Evolutionary conservation across 2,888 invertebrate species (phyloP).

Genomic region (Acanthosepion esculentum): DNA sequence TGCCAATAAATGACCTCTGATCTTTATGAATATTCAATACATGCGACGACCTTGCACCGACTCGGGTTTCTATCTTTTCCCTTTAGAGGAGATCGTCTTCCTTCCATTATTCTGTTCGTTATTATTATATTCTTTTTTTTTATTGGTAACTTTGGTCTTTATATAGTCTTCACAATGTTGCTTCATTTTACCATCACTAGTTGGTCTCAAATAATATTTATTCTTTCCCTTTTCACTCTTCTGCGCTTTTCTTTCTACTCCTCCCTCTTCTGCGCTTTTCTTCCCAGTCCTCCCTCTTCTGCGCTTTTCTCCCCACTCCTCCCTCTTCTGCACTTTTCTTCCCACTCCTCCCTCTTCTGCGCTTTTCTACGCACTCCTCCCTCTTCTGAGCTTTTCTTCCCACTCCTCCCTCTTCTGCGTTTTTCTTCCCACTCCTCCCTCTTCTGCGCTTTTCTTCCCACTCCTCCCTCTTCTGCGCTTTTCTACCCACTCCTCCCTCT

Average conservation of each 20-base stretch:
- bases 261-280: too few relatives aligned
- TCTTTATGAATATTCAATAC: background rate
- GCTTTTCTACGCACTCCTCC: too few relatives aligned
- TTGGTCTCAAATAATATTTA: too few relatives aligned
- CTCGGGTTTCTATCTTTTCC: background rate
- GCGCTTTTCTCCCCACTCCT: background rate
- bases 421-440: background rate
- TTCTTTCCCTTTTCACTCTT: too few relatives aligned
- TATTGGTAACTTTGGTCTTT: too few relatives aligned
- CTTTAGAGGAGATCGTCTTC: background rate
- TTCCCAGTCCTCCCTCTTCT: background rate
- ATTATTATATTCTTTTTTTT: too few relatives aligned
- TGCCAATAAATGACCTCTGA: background rate
- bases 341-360: background rate
- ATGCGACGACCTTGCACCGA: background rate
- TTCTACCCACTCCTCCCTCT: background rate
- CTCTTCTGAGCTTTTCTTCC: too few relatives aligned
- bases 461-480: background rate
- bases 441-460: rapidly evolving
- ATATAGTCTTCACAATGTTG: too few relatives aligned
- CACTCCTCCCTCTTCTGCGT: too few relatives aligned
- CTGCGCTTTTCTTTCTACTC: too few relatives aligned
- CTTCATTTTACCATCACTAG: too few relatives aligned
- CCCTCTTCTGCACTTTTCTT: background rate
- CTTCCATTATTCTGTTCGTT: background rate